Conservation (phyloP, 2,888 invertebrate species). For the Drosophila pseudotakahashii region DNA sequence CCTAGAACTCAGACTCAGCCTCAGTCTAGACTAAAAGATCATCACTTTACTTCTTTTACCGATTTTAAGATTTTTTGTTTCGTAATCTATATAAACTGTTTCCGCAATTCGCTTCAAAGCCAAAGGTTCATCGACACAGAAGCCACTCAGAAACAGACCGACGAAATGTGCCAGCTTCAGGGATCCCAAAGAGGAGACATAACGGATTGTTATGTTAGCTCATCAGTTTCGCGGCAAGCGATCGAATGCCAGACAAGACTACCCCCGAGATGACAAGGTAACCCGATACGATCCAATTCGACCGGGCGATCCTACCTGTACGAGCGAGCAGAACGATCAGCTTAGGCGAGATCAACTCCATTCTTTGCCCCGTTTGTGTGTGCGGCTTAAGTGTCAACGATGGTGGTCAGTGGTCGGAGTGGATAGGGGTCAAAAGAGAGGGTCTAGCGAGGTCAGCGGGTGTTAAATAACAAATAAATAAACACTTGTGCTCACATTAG, state of each 20-base stretch:
- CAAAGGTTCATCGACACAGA: constrained; percentile 30
- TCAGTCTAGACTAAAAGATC: no score
- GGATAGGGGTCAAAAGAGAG: constrained; percentile 13
- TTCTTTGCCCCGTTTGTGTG: constrained; percentile 7
- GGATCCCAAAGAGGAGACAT: constrained; percentile 12
- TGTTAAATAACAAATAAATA: constrained; percentile 80
- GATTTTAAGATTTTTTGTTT: no score
- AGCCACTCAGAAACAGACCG: constrained; percentile 8
- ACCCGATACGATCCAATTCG: constrained; percentile 28
- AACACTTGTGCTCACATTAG: constrained; percentile 77
- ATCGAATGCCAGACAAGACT: constrained; percentile 47
- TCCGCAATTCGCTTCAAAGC: background rate
- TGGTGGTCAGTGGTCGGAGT: constrained; percentile 56
- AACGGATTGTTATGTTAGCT: constrained; percentile 39
- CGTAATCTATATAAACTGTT: no score
- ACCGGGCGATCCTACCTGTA: constrained; percentile 25
- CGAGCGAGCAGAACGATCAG: constrained; percentile 20
- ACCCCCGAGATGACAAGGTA: constrained; percentile 50
- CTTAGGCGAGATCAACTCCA: constrained; percentile 32
- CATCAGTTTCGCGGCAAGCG: constrained; percentile 45
- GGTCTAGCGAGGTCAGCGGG: constrained; percentile 51
- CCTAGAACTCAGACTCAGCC: no score
- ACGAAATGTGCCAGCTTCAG: constrained; percentile 4
- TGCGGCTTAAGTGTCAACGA: constrained; percentile 47
- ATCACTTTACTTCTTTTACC: no score